phyloP scores from a whole-genome alignment of 2,888 invertebrate genomes.

The Gandaritis pyraliata region DNA sequence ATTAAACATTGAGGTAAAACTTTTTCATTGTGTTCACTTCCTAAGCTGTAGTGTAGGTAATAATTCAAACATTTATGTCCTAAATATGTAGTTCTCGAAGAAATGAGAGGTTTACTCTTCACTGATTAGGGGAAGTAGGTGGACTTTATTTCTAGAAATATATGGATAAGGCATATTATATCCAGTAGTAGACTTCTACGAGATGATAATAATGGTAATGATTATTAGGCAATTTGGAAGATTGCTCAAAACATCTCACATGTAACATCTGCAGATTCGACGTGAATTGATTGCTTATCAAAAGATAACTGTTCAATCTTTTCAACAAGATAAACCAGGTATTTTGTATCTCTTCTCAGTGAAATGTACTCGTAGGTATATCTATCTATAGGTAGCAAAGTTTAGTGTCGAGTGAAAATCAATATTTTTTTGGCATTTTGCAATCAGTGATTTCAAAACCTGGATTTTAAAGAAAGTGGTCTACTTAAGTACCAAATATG shows the following conservation, averaged over 20 bases:
- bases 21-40: no score
- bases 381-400: neutral
- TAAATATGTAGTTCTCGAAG: no score
- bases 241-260: neutral
- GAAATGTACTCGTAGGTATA: neutral
- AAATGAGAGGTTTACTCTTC: no score
- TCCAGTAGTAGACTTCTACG: no score
- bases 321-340: neutral
- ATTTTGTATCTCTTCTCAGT: slow-evolving; percentile 2
- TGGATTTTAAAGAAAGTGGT: neutral
- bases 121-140: no score
- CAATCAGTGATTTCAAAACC: neutral
- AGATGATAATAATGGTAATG: no score
- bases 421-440: neutral
- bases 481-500: slow-evolving; percentile 3
- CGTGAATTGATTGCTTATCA: slow-evolving; percentile 3
- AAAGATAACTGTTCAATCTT: neutral
- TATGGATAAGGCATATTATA: no score
- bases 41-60: no score
- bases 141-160: no score
- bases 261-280: neutral
- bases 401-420: neutral
- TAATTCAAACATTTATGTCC: no score
- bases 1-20: no score
- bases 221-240: no score